Base-by-base conservation (phyloP, 2,113 vertebrate genomes). In the Eleginops maclovinus region DNA sequence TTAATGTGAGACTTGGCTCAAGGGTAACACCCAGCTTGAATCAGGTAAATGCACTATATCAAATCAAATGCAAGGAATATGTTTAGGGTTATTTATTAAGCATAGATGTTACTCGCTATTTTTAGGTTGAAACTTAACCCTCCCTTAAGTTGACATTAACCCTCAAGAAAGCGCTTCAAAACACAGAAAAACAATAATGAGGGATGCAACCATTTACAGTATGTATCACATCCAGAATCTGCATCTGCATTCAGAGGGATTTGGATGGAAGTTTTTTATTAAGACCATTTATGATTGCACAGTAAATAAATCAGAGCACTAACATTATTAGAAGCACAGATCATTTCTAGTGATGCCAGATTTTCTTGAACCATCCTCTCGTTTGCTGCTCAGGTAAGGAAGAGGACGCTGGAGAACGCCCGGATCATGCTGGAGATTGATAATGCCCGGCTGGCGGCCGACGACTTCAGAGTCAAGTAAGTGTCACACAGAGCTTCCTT, bases 391-490 rank as follows among this genome's bases (percentile, higher is more conserved):
- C 83, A 96, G 95, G 92, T 96, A 71, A 92, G 93, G 65, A 94
- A 94, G 87, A 93, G 90, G 78, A 94, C 91, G 0, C 80, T 95
- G 89, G 94, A 95, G 81, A 96, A 95, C 1, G 94, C 95, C 2
- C 93, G 93, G 1, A 91, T 96, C 81, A 93, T 95, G 93, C 77
- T 96, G 88, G 94, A 95, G 89, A 95, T 96, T 21, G 95, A 96
- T 82, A 96, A 95, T 8, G 95, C 95, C 89, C 95, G 94, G 84
- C 91, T 96, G 89, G 95, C 95, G 0, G 94, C 94, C 8, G 95
- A 96, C 46, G 95, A 96, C 90, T 95, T 96, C 88, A 94, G 93
- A 90, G 89, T 95, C 81, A 96, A 96, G 95, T 96, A 84, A 95
- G 95, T 94, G 78, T 81, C 90, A 77, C 81, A 77, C 81, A 74